Evolutionary conservation across 2,888 invertebrate species (phyloP), one percentile per base, ranked within the genome.

Genomic region (Anagyrus pseudococci): DNA sequence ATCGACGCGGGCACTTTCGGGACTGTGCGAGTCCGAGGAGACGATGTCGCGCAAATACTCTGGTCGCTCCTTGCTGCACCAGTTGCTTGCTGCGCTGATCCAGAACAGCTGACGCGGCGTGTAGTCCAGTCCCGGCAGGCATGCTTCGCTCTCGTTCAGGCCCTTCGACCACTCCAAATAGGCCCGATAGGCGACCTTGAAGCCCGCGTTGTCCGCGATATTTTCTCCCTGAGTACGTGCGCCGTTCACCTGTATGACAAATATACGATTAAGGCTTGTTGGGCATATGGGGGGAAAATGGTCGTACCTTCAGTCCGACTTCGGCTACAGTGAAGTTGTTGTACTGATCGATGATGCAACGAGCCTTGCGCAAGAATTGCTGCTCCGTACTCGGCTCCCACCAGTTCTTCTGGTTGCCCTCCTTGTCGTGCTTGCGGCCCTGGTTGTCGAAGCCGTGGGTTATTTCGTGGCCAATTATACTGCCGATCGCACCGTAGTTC

Each of bases 341-440:
- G 75, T 96, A 96, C 77, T 96, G 95, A 43, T 92, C 85, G n/a
- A 95, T 84, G 75, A 97, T 94, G 77, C 96, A 97, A 68, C 89
- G 83, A 0, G 92, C 89, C 73, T 89, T 87, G 68, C 90, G 86
- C 57, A 89, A 85, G 77, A 93, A 97, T 22, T 88, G 88, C 13
- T 84, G 81, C 47, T 92, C 87, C 0, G 95, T 94, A 70, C 92
- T 89, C 1, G 89, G 88, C 95, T 96, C 96, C 96, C 96, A 96
- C 96, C 96, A 96, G 64, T 92, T 90, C 10, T 89, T 81, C 72
- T 92, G 84, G 80, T 94, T 94, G 10, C 96, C 96, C 70, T 88
- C 84, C 74, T 89, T 90, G 77, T 96, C 94, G 73, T 90, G 94
- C 75, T 91, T 89, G 48, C 94, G 86, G 17, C 96, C 93, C 77